These are phyloP conservation scores for Epinephelus fuscoguttatus DNA, from an alignment of 2,113 vertebrate genomes.

Conservation along the genomic window DNA sequence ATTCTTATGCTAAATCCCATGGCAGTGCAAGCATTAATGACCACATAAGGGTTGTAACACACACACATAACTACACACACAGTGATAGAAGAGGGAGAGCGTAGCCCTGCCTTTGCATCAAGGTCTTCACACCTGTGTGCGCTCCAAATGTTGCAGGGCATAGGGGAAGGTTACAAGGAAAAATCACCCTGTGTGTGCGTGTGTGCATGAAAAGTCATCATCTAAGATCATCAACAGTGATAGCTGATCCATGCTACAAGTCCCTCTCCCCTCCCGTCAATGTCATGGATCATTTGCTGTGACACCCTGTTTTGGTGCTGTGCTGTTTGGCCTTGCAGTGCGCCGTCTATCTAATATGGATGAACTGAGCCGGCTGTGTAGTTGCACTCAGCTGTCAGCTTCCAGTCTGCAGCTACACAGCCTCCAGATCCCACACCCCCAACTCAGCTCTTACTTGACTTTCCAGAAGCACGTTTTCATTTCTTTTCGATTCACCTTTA, in stretches of 20 bases:
- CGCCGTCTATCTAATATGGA: slow-evolving; percentile 54
- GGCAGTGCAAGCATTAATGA: not conserved
- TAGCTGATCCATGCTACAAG: slow-evolving; percentile 63
- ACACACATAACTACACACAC: slow-evolving; percentile 14
- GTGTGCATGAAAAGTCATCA: slow-evolving; percentile 36
- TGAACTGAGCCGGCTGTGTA: slow-evolving; percentile 38
- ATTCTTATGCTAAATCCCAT: slow-evolving; percentile 19
- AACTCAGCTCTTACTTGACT: slow-evolving; percentile 4
- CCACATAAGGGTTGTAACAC: not conserved
- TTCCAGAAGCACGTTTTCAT: not conserved
- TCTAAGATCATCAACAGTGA: slow-evolving; percentile 55
- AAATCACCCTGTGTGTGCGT: slow-evolving; percentile 6
- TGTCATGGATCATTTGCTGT: slow-evolving; percentile 70
- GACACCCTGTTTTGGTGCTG: slow-evolving; percentile 49
- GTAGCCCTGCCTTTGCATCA: slow-evolving; percentile 4
- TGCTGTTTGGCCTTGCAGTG: slow-evolving; percentile 65
- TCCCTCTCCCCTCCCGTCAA: slow-evolving; percentile 14
- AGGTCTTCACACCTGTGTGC: slow-evolving; percentile 44
- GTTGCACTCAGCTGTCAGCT: slow-evolving; percentile 19
- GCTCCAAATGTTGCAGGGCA: slow-evolving; percentile 24
- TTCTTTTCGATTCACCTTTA: slow-evolving; percentile 6
- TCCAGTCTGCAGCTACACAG: slow-evolving; percentile 2
- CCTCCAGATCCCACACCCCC: not conserved
- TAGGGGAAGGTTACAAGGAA: not conserved
- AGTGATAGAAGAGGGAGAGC: not conserved